phyloP scores from a whole-genome alignment of 53 echinoderm and acorn worm genomes.

The Astropecten irregularis region DNA sequence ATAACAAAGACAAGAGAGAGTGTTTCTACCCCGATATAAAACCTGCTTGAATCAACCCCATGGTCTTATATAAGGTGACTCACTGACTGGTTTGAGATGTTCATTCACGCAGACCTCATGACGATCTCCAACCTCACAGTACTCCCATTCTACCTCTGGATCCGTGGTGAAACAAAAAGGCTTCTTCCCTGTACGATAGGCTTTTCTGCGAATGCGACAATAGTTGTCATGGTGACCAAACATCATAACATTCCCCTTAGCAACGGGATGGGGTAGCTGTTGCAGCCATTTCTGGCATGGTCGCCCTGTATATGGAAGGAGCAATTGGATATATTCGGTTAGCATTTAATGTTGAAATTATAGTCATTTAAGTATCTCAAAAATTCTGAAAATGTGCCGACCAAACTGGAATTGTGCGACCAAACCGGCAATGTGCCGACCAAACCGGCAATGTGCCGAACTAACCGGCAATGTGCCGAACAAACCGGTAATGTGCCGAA shows the following conservation, averaged over 20 bases:
- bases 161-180: slow-evolving; percentile 46
- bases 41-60: no score
- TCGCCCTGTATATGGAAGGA: not conserved
- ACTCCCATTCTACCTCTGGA: slow-evolving; percentile 41
- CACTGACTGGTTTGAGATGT: slow-evolving; percentile 26
- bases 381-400: no score
- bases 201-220: slow-evolving; percentile 23
- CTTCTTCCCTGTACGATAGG: slow-evolving; percentile 26
- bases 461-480: no score
- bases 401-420: no score
- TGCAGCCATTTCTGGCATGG: slow-evolving; percentile 25
- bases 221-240: slow-evolving; percentile 50
- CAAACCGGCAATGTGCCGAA: no score
- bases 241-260: slow-evolving; percentile 33
- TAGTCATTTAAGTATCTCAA: no score
- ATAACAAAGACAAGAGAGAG: no score
- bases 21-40: no score
- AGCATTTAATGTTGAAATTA: no score
- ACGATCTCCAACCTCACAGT: slow-evolving; percentile 37
- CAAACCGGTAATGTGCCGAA: no score
- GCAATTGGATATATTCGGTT: not conserved
- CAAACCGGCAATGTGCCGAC: no score
- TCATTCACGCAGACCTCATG: slow-evolving; percentile 32
- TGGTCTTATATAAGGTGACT: not conserved
- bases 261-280: slow-evolving; percentile 24